phyloP scores from a whole-genome alignment of 2,113 vertebrate genomes.

The Grammomys surdaster region DNA sequence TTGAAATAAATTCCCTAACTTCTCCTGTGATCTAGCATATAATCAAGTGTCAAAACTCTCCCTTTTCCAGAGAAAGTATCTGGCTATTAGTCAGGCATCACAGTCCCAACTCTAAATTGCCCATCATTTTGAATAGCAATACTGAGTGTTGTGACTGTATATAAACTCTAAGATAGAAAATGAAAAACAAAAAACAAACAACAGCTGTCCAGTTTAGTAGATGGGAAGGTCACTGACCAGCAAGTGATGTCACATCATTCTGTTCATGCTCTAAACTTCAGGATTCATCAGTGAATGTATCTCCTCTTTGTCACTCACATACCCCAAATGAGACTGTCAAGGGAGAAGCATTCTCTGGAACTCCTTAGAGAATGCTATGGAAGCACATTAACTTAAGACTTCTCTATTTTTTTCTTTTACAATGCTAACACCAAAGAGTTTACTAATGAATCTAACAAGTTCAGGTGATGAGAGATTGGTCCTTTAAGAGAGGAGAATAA shows the following conservation, averaged over 20 bases:
- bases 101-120: background rate
- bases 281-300: conserved; percentile 30
- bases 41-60: conserved; percentile 55
- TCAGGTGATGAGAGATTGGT: conserved; percentile 53
- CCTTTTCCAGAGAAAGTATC: conserved; percentile 59
- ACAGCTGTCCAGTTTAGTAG: conserved; percentile 65
- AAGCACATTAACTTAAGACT: conserved; percentile 48
- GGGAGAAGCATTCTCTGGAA: conserved; percentile 5
- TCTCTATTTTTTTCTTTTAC: conserved; percentile 27
- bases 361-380: conserved; percentile 8
- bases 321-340: conserved; percentile 29
- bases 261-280: background rate
- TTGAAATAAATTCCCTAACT: conserved; percentile 54
- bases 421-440: conserved; percentile 14
- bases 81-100: background rate
- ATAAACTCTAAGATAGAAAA: conserved; percentile 69
- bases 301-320: conserved; percentile 49
- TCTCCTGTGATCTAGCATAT: conserved; percentile 47
- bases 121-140: conserved; percentile 35
- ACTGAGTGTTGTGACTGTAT: conserved; percentile 37
- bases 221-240: conserved; percentile 19
- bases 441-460: conserved; percentile 60
- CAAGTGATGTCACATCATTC: conserved; percentile 29
- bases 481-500: conserved; percentile 20
- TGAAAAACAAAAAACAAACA: conserved; percentile 63